A percentile compares a stretch with the other conserved stretches of the same genome.
Conservation (phyloP, 2,797 vertebrate genomes). For the Heterohyrax brucei region DNA sequence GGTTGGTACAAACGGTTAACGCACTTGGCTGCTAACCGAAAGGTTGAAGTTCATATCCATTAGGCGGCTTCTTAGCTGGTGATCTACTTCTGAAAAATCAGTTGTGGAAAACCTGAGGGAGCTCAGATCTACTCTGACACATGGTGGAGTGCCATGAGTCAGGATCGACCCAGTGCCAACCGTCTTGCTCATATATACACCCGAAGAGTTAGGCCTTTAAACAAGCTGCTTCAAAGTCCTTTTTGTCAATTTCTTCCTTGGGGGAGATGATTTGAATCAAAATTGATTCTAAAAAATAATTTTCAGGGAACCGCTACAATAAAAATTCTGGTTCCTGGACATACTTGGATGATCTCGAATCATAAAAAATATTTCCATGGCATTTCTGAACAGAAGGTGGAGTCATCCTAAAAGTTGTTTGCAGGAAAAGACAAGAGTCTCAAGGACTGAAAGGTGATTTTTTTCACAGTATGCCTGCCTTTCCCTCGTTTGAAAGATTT, state of each 20-base stretch:
- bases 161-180: no score
- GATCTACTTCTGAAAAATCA: no score
- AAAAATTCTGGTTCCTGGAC: not conserved
- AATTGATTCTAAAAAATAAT: not conserved
- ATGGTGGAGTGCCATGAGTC: no score
- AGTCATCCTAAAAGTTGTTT: not conserved
- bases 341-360: not conserved
- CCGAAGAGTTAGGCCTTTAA: not conserved
- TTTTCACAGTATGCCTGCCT: not conserved
- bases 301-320: not conserved
- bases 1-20: no score
- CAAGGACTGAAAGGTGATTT: not conserved
- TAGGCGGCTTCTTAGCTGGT: no score
- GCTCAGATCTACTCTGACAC: no score
- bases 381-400: not conserved
- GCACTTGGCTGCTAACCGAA: no score
- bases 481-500: not conserved
- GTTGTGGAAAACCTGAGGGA: no score
- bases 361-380: not conserved
- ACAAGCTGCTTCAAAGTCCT: not conserved
- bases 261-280: not conserved
- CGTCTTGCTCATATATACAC: not conserved
- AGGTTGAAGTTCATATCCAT: no score
- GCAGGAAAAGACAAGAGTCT: not conserved
- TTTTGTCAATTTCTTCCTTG: conserved; percentile 10